Evolutionary conservation across 2,113 vertebrate species (phyloP).

Genomic region (Accipiter virgatus): DNA sequence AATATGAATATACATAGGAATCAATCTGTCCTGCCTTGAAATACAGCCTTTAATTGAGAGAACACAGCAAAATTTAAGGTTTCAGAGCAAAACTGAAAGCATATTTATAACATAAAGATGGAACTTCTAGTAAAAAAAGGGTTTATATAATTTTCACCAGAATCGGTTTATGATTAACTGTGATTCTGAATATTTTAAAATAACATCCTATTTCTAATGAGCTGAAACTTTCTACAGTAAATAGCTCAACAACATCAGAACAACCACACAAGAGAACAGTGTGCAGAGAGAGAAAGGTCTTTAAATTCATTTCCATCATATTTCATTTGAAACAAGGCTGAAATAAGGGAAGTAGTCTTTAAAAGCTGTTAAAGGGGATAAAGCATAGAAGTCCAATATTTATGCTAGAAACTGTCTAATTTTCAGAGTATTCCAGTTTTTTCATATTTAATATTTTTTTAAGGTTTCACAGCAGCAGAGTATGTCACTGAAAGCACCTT

Average conservation of each 20-base stretch:
- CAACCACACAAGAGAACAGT: neutral
- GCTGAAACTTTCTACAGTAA: constrained; percentile 9
- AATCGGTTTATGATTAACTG: neutral
- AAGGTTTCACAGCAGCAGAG: neutral
- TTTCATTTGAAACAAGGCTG: neutral
- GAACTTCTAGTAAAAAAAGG: neutral
- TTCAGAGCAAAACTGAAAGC: neutral
- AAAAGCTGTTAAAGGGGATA: neutral
- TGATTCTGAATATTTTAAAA: neutral
- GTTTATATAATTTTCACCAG: neutral
- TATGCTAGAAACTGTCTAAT: neutral
- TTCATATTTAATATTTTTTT: neutral
- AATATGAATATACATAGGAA: constrained; percentile 15
- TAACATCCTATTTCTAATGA: neutral
- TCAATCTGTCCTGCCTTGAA: constrained; percentile 35
- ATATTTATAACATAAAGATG: neutral
- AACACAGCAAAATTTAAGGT: neutral
- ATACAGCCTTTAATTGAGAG: constrained; percentile 2
- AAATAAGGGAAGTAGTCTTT: neutral
- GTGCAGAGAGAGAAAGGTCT: neutral
- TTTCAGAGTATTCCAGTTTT: neutral
- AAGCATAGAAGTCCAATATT: neutral
- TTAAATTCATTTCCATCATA: neutral
- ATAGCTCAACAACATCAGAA: neutral
- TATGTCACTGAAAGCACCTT: neutral